Conservation (phyloP, 2,888 invertebrate species). For the Hypolimnas misippus region DNA sequence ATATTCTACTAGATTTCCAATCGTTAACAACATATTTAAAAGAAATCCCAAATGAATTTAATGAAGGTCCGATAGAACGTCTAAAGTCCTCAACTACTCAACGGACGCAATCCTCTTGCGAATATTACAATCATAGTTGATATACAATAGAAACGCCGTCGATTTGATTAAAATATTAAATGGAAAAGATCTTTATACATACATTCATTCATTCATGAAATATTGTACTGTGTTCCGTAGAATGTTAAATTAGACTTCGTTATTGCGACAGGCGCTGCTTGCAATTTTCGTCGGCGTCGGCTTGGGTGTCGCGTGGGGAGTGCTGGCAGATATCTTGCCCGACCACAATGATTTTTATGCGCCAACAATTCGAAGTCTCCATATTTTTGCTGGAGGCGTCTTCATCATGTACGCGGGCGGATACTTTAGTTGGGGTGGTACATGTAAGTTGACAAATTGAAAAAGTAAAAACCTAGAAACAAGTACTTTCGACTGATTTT, state of each 20-base stretch:
- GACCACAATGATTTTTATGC: slow-evolving; percentile 71
- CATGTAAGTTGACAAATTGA: slow-evolving; percentile 61
- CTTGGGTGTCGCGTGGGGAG: slow-evolving; percentile 71
- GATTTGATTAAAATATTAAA: background rate
- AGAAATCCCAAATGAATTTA: too few relatives aligned
- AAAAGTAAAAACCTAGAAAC: background rate
- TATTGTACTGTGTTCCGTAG: background rate
- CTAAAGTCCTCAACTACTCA: too few relatives aligned
- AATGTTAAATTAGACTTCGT: background rate
- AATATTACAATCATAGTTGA: too few relatives aligned
- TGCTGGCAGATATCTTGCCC: slow-evolving; percentile 67
- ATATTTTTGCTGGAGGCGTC: slow-evolving; percentile 69
- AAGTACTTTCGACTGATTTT: too few relatives aligned
- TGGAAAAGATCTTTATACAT: too few relatives aligned
- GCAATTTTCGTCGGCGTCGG: slow-evolving; percentile 71
- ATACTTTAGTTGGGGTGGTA: slow-evolving; percentile 74
- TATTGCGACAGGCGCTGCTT: slow-evolving; percentile 62
- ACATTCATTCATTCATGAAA: background rate
- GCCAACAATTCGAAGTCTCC: slow-evolving; percentile 68
- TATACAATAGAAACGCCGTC: background rate
- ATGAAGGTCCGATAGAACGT: too few relatives aligned
- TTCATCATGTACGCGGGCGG: slow-evolving; percentile 65
- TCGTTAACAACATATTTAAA: too few relatives aligned
- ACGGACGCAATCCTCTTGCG: too few relatives aligned
- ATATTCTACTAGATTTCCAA: too few relatives aligned